A percentile compares a stretch with the other conserved stretches of the same genome.
Evolutionary conservation across 2,888 invertebrate species (phyloP).

Genomic region (Metacarcinus magister): DNA sequence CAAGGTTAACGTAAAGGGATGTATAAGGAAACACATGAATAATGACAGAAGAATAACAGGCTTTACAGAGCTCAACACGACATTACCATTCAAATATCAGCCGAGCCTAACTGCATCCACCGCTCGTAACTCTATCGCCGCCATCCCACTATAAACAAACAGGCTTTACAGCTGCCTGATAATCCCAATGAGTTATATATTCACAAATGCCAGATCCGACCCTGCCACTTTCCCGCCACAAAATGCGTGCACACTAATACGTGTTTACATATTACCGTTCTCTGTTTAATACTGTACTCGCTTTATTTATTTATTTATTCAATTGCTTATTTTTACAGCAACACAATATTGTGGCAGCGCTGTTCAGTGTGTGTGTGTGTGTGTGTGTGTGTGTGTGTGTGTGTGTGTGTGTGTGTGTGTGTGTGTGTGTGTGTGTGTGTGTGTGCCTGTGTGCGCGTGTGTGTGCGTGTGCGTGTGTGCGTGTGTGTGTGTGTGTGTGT

Average conservation of each 20-base stretch:
- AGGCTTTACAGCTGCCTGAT: neutral
- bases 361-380: neutral
- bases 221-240: neutral
- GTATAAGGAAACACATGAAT: neutral
- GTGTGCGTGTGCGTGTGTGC: no score
- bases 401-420: slow-evolving; percentile 2
- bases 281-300: neutral
- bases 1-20: no score
- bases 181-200: neutral
- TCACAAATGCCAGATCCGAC: neutral
- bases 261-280: neutral
- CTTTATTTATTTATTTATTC: no score
- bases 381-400: slow-evolving; percentile 38
- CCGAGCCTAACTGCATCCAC: neutral
- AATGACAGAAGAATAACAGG: neutral
- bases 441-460: no score
- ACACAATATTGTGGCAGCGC: no score
- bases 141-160: neutral
- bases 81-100: neutral
- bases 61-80: neutral
- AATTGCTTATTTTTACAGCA: no score
- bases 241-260: neutral
- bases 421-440: no score
- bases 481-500: neutral
- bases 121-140: neutral